Conservation (phyloP, 1,140 invertebrate genomes). For the Drosophila mayri region DNA sequence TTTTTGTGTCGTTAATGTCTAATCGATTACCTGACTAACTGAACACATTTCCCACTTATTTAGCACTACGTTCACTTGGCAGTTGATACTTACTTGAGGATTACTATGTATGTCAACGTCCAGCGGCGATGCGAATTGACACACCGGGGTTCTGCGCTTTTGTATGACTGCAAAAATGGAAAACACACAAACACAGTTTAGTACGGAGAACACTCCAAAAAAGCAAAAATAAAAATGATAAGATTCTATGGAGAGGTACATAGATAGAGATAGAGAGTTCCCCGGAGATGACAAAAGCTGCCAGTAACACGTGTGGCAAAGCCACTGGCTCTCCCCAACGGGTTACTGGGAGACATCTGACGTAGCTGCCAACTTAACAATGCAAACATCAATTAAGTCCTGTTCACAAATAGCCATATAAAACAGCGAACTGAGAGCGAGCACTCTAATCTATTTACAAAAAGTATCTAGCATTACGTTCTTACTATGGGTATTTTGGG, state of each 20-base stretch:
- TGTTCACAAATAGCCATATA: background rate
- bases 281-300: conserved; percentile 50
- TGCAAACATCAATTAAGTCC: conserved; percentile 7
- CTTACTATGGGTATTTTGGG: background rate
- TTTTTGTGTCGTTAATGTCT: background rate
- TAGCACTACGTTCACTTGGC: conserved; percentile 20
- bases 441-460: conserved; percentile 1
- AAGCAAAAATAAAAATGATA: conserved; percentile 46
- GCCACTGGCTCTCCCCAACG: conserved; percentile 17
- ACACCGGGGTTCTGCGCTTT: conserved; percentile 94
- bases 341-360: conserved; percentile 14
- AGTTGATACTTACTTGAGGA: conserved; percentile 92
- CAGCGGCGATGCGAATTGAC: conserved; percentile 97
- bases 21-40: conserved; percentile 9
- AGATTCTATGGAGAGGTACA: conserved; percentile 53
- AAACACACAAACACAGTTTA: conserved; percentile 58
- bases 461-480: background rate
- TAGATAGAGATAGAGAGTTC: conserved; percentile 40
- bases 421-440: background rate
- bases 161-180: conserved; percentile 92
- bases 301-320: conserved; percentile 31
- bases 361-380: conserved; percentile 22
- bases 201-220: conserved; percentile 33
- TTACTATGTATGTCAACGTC: conserved; percentile 98
- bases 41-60: conserved; percentile 13